Percentiles rank a stretch among this genome's conserved stretches.
Conservation (phyloP, 2,888 invertebrate species). For the Cheilosia vernalis region DNA sequence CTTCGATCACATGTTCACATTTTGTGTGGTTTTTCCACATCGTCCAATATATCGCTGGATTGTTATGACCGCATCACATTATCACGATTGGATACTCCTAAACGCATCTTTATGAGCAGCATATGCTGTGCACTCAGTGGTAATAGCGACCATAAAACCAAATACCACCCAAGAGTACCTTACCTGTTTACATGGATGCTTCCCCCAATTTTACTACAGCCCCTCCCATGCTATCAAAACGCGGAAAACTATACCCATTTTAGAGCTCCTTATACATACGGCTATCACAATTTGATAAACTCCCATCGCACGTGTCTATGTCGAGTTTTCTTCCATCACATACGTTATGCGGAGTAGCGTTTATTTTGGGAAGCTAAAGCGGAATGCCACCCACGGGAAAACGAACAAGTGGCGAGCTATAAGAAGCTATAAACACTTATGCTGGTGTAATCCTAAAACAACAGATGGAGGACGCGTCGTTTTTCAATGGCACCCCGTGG, state of each 20-base stretch:
- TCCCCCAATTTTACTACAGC: conserved; percentile 8
- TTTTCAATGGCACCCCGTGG: background rate
- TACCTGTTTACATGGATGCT: conserved; percentile 27
- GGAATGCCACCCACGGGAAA: conserved; percentile 45
- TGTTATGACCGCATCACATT: too few relatives aligned
- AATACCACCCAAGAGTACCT: conserved; percentile 20
- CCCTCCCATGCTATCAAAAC: background rate
- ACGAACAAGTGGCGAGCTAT: conserved; percentile 17
- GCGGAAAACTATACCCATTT: background rate
- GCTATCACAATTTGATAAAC: conserved; percentile 20
- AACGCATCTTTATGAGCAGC: conserved; percentile 23
- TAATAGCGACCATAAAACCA: conserved; percentile 10
- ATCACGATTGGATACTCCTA: background rate
- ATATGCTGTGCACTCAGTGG: conserved; percentile 2
- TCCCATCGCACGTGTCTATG: conserved; percentile 26
- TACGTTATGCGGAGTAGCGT: background rate
- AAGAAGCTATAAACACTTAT: conserved; percentile 43
- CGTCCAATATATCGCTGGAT: too few relatives aligned
- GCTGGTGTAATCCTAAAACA: conserved; percentile 47
- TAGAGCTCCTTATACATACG: background rate
- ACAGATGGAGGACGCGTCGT: conserved; percentile 16
- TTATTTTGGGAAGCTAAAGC: conserved; percentile 24
- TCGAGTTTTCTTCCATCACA: background rate
- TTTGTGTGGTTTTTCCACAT: too few relatives aligned
- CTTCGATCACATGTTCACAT: too few relatives aligned